Evolutionary conservation across 2,888 invertebrate genomes (phyloP), one percentile per base, ranked within the genome.

Genomic region (Yponomeuta plumbellus): DNA sequence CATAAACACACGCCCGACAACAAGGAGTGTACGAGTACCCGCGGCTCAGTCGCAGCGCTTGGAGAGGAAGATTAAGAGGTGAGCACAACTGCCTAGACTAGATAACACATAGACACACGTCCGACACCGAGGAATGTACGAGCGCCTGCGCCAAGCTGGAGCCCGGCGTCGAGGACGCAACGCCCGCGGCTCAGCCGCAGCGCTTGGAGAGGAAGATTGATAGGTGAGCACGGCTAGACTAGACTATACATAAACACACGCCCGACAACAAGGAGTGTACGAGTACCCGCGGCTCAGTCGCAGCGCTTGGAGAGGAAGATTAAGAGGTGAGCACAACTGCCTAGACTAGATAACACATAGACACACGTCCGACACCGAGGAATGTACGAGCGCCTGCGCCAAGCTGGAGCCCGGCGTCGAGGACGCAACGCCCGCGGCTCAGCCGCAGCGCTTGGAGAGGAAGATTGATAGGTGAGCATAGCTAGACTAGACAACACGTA

Each of bases 71-170:
- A 17, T 62, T 57, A 64, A 65, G 44, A 61, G 67, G 65, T 65
- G n/a, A 1, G 61, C 11, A 22, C 59, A 3, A 6, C 13, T 26
- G n/a, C n/a, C n/a, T n/a, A n/a, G n/a, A n/a, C n/a, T n/a, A n/a
- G n/a, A n/a, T n/a, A n/a, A n/a, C n/a, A n/a, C n/a, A n/a, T n/a
- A n/a, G n/a, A n/a, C n/a, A n/a, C n/a, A n/a, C 80, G 2, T 81
- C 83, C 26, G 69, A 69, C 34, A 73, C 74, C 57, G 84, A 83
- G 65, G 85, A 84, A 65, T 83, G 81, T 71, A 56, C 66, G 56
- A 74, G 79, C 57, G 83, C 84, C 70, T 77, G 85, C 77, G 81
- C 72, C 75, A 89, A 83, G 74, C 85, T 85, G 71, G 81, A 85
- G 65, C 84, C 84, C 71, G 77, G 79, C 4, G 17, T 17, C 3